phyloP scores from a whole-genome alignment of 2,797 vertebrate species.

The Sebastolobus alascanus region DNA sequence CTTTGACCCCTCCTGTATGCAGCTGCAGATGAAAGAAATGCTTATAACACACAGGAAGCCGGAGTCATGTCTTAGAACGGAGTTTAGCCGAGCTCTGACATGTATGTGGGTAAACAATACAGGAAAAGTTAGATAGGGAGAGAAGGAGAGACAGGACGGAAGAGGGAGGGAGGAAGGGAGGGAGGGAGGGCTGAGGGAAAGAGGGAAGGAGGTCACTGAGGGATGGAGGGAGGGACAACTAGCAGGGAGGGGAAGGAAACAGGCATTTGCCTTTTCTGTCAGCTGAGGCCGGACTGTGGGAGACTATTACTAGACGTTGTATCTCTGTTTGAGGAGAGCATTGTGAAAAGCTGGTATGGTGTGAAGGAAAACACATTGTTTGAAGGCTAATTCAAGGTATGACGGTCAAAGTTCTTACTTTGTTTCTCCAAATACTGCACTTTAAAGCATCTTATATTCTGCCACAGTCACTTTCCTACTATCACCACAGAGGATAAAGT shows the following conservation, averaged over 20 bases:
- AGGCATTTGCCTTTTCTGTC: slow-evolving; percentile 90
- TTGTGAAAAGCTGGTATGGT: slow-evolving; percentile 76
- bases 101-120: slow-evolving; percentile 92
- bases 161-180: slow-evolving; percentile 3
- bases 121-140: slow-evolving; percentile 66
- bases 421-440: slow-evolving; percentile 11
- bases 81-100: slow-evolving; percentile 92
- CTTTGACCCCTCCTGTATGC: neutral
- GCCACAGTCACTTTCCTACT: neutral
- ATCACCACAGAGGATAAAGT: slow-evolving; percentile 1
- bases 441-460: slow-evolving; percentile 11
- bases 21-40: neutral
- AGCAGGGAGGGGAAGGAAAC: slow-evolving; percentile 76
- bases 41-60: slow-evolving; percentile 49
- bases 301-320: slow-evolving; percentile 82
- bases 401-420: slow-evolving; percentile 16
- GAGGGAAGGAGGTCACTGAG: slow-evolving; percentile 69
- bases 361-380: slow-evolving; percentile 80
- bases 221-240: slow-evolving; percentile 70
- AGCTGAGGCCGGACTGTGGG: slow-evolving; percentile 84
- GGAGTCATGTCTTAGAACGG: slow-evolving; percentile 86
- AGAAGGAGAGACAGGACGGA: slow-evolving; percentile 18
- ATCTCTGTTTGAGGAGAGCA: slow-evolving; percentile 82
- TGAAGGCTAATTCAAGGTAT: slow-evolving; percentile 84
- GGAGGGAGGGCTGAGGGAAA: slow-evolving; percentile 30